A percentile compares a stretch with the other conserved stretches of the same genome.
Evolutionary conservation across 1,140 invertebrate genomes (phyloP).

Genomic region (Ceratina calcarata): DNA sequence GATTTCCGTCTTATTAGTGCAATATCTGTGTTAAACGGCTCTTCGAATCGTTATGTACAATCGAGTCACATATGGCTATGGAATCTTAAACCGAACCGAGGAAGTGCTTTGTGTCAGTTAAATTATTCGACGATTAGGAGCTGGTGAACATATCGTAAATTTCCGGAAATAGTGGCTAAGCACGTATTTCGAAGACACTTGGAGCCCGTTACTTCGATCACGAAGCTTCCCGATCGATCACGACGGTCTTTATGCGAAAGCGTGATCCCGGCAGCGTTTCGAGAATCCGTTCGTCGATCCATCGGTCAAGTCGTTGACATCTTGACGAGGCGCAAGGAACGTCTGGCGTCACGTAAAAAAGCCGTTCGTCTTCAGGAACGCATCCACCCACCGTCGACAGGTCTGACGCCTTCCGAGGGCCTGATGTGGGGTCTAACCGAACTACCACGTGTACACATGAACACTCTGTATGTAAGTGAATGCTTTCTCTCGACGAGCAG

Average conservation of each 20-base stretch:
- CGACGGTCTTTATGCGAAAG: constrained; percentile 36
- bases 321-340: constrained; percentile 40
- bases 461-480: not conserved
- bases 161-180: not conserved
- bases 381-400: constrained; percentile 61
- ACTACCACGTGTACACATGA: not conserved
- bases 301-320: constrained; percentile 75
- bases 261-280: constrained; percentile 63
- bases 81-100: too few species aligned
- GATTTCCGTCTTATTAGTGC: too few species aligned
- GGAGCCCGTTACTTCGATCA: constrained; percentile 60
- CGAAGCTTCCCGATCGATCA: constrained; percentile 77
- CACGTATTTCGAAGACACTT: constrained; percentile 28
- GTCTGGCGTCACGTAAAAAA: constrained; percentile 71
- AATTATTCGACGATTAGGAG: not conserved
- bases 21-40: too few species aligned
- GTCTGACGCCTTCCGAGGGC: constrained; percentile 42
- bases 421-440: constrained; percentile 24
- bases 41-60: too few species aligned
- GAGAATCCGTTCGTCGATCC: constrained; percentile 66
- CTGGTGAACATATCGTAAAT: not conserved
- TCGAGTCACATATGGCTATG: too few species aligned
- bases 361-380: constrained; percentile 61
- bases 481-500: not conserved
- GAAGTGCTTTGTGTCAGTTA: not conserved